Conservation (phyloP, 2,888 invertebrate genomes). For the Ephialtes manifestator region DNA sequence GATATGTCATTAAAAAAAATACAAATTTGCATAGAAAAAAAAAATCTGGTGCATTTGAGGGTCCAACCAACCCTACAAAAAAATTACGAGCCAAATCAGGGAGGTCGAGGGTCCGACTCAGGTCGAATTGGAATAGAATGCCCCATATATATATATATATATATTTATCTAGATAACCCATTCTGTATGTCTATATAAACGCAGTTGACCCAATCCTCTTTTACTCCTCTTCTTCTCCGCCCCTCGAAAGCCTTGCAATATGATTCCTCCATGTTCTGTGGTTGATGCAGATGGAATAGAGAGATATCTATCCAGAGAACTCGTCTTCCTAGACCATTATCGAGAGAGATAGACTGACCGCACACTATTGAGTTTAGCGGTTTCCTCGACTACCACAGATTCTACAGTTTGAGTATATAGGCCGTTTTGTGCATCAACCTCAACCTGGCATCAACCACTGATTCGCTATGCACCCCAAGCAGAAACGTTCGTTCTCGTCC, state of each 20-base stretch:
- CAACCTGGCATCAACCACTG: constrained; percentile 41
- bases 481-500: constrained; percentile 44
- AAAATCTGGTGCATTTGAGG: too few relatives aligned
- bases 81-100: too few relatives aligned
- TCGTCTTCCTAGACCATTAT: constrained; percentile 64
- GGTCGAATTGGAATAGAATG: too few relatives aligned
- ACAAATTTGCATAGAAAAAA: too few relatives aligned
- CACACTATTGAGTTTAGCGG: constrained; percentile 62
- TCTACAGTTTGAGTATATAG: constrained; percentile 28
- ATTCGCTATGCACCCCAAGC: constrained; percentile 39
- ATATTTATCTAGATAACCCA: background rate
- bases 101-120: too few relatives aligned
- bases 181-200: background rate
- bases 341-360: constrained; percentile 50
- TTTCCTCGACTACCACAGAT: constrained; percentile 45
- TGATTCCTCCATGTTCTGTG: constrained; percentile 51
- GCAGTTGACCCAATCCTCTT: constrained; percentile 35
- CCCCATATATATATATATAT: too few relatives aligned
- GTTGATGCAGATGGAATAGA: constrained; percentile 57
- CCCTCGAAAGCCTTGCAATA: constrained; percentile 42
- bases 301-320: constrained; percentile 54
- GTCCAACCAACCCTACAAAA: too few relatives aligned
- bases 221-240: background rate
- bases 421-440: background rate
- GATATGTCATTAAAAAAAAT: too few relatives aligned